Evolutionary conservation across 1,140 invertebrate genomes (phyloP), one percentile per base, ranked within the genome.

Genomic region (Helicoverpa armigera): DNA sequence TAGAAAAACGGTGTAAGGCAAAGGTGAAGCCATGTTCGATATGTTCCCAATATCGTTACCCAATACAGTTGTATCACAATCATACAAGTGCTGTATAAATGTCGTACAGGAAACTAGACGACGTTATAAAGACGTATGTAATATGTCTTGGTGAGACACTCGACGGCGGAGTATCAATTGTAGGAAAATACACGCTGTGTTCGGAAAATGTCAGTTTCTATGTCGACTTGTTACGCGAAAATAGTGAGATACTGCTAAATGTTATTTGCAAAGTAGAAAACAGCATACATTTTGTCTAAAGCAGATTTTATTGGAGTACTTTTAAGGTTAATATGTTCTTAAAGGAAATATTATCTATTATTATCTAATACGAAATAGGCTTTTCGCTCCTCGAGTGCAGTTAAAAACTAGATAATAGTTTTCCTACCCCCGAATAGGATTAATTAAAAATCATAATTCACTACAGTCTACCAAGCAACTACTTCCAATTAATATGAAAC

Each of bases 1-100:
- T 67, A 67, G 63, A 18, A 67, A 48, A 16, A 48, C n/a, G 63
- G n/a, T 50, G 4, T 50, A 18, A 67, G 63, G 63, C 48, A 48
- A 50, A 67, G 63, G 63, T 67, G 43, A 67, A 67, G 43, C 43
- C 63, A 48, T 67, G 63, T 67, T 67, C 63, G 18, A 67, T 67
- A 67, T 67, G 63, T 67, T 67, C 9, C 43, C 43, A 50, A 67
- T 67, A 67, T 67, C 43, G 63, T 50, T 13, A n/a, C n/a, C n/a
- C n/a, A n/a, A n/a, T n/a, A 43, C 43, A 35, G 43, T 65, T 65
- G 63, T 65, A 65, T 65, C 63, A 67, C 63, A 67, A 67, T 67
- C 63, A 43, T 50, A 67, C 43, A 50, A 65, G 61, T 65, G 60
- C 23, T 29, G 29, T 31, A 63, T 63, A 13, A 63, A 63, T 35